Evolutionary conservation across 1,140 invertebrate species (phyloP).

Genomic region (Scaptomyza montana): DNA sequence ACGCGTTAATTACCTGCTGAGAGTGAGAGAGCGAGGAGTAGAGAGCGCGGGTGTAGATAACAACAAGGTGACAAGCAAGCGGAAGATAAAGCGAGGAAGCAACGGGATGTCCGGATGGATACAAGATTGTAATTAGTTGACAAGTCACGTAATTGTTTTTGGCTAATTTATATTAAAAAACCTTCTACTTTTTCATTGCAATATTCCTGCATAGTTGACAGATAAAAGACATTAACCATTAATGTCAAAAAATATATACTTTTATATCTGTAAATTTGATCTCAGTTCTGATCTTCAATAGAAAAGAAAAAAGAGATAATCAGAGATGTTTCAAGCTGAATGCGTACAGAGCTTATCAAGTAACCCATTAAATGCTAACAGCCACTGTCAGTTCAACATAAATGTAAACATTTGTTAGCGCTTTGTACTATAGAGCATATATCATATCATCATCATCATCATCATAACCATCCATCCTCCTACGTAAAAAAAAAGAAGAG

Average conservation of each 20-base stretch:
- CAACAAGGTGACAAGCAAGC: neutral
- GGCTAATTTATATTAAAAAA: conserved; percentile 60
- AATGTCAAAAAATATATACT: no score
- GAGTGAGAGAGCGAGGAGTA: neutral
- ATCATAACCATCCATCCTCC: conserved; percentile 17
- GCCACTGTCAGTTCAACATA: conserved; percentile 2
- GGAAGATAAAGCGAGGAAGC: neutral
- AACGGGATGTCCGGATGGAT: conserved; percentile 50
- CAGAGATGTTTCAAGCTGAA: neutral
- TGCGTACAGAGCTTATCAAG: conserved; percentile 13
- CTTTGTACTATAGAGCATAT: conserved; percentile 14
- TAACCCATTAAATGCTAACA: conserved; percentile 21
- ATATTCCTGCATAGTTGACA: neutral
- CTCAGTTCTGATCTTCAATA: no score
- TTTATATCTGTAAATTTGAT: no score
- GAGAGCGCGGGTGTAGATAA: neutral
- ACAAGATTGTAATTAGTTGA: conserved; percentile 79
- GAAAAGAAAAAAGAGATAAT: no score
- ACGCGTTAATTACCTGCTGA: conserved; percentile 71
- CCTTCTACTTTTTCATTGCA: neutral
- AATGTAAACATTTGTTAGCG: conserved; percentile 22
- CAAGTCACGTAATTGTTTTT: conserved; percentile 74
- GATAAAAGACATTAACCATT: no score
- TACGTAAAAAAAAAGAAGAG: neutral
- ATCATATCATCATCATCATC: conserved; percentile 1